Conservation (phyloP, 2,888 invertebrate species). For the Nymphalis polychloros region DNA sequence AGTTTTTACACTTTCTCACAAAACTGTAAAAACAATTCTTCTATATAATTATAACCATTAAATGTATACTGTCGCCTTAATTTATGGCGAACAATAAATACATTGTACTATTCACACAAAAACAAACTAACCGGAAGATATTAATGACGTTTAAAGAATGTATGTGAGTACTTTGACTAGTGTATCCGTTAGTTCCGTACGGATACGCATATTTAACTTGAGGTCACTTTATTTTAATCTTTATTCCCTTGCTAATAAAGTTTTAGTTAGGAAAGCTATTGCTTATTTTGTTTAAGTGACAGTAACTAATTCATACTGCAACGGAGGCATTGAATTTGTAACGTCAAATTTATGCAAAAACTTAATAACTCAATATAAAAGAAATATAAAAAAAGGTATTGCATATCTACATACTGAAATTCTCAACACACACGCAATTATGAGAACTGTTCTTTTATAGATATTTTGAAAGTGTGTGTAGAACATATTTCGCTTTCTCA, state of each 20-base stretch:
- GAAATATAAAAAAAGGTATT: neutral
- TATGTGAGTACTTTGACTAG: slow-evolving; percentile 45
- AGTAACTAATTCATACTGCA: slow-evolving; percentile 12
- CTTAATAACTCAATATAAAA: neutral
- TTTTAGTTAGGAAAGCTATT: neutral
- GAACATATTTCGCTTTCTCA: neutral
- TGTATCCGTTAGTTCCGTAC: slow-evolving; percentile 71
- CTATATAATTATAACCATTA: slow-evolving; percentile 2
- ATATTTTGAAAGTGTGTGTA: neutral
- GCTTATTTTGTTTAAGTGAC: slow-evolving; percentile 17
- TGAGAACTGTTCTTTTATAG: neutral
- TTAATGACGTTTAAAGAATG: slow-evolving; percentile 65
- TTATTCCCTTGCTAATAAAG: slow-evolving; percentile 39
- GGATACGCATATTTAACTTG: slow-evolving; percentile 44
- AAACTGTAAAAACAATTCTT: slow-evolving; percentile 7
- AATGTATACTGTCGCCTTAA: slow-evolving; percentile 13
- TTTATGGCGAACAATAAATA: slow-evolving; percentile 57
- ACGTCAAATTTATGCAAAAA: neutral
- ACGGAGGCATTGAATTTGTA: neutral
- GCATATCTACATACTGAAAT: neutral
- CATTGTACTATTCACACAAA: slow-evolving; percentile 54
- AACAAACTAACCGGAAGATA: slow-evolving; percentile 68
- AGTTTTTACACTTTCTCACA: slow-evolving; percentile 56
- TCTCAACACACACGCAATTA: neutral
- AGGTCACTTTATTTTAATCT: slow-evolving; percentile 37